Evolutionary conservation across 2,113 vertebrate genomes (phyloP), one percentile per base, ranked within the genome.

Genomic region (Nipponia nippon): DNA sequence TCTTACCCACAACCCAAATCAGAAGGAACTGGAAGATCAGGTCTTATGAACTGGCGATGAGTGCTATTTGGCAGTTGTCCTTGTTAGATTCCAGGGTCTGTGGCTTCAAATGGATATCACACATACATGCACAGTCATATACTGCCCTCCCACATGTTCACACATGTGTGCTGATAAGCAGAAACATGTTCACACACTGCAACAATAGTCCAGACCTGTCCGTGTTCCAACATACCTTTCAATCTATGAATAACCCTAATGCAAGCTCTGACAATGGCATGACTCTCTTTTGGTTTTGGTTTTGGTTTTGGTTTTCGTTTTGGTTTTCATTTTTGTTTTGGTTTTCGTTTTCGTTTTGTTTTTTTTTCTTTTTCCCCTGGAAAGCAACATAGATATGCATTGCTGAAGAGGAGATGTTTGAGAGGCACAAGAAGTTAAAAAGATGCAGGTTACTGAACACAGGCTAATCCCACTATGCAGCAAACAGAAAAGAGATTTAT

Each of bases 391-490:
- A 27, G 52, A 7, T 52, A 29, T 14, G 2, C 12, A 2, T 17
- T 29, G 23, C 21, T 25, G 13, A 59, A 69, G 19, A 32, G 13
- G 17, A 18, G 16, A 6, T 16, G 1, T 23, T 44, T 53, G 52
- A 50, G 36, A 73, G 11, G 22, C 14, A 26, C 22, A 16, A 70
- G 49, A 78, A 34, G 9, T 14, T 34, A n/a, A 21, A 67, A 69
- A 34, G 22, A 30, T 50, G 6, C 46, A 21, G 12, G 7, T 16
- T 59, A 32, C 32, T 44, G 62, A 40, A 16, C 15, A 32, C 6
- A 5, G 7, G 8, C 0, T 38, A 21, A 30, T 63, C 34, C 36
- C 34, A 11, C 7, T 18, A 4, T 2, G 0, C 36, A 53, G 18
- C 5, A 79, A 66, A 47, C 0, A 8, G 12, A 20, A 40, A 36